A percentile compares a stretch with the other conserved stretches of the same genome.
Evolutionary conservation across 1,140 invertebrate genomes (phyloP).

Genomic region (Vollenhovia emeryi): DNA sequence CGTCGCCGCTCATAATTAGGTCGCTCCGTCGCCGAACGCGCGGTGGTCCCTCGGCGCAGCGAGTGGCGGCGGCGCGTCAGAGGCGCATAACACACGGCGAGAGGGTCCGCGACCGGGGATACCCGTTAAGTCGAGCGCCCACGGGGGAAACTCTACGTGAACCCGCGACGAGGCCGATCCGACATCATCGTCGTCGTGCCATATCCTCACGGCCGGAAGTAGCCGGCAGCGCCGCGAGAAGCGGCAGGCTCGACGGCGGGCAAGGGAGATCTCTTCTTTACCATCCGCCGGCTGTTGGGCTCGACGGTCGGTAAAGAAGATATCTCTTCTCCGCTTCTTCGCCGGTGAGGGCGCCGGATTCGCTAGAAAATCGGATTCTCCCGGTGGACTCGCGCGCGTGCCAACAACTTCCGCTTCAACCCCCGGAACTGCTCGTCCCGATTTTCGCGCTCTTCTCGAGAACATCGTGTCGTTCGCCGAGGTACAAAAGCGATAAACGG

Average conservation of each 20-base stretch:
- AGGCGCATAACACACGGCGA: neutral
- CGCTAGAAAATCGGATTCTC: neutral
- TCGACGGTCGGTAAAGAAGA: neutral
- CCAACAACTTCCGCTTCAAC: no score
- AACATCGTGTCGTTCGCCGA: no score
- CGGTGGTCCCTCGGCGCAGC: neutral
- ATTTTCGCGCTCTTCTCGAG: no score
- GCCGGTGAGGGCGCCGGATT: no score
- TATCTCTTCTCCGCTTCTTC: neutral
- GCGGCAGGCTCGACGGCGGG: no score
- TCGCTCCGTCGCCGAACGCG: conserved; percentile 21
- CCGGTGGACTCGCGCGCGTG: no score
- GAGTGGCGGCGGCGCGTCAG: neutral
- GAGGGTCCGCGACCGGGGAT: neutral
- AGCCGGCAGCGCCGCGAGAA: conserved; percentile 12
- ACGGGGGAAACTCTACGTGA: neutral
- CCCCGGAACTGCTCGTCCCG: no score
- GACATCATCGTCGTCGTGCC: conserved; percentile 3
- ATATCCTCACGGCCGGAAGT: conserved; percentile 61
- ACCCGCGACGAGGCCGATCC: neutral
- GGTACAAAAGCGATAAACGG: no score
- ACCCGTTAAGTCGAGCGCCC: neutral
- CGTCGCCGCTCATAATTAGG: conserved; percentile 73
- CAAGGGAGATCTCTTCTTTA: no score
- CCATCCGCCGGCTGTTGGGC: no score